Base-by-base conservation (phyloP, 1,140 invertebrate species). In the Reticulitermes speratus region DNA sequence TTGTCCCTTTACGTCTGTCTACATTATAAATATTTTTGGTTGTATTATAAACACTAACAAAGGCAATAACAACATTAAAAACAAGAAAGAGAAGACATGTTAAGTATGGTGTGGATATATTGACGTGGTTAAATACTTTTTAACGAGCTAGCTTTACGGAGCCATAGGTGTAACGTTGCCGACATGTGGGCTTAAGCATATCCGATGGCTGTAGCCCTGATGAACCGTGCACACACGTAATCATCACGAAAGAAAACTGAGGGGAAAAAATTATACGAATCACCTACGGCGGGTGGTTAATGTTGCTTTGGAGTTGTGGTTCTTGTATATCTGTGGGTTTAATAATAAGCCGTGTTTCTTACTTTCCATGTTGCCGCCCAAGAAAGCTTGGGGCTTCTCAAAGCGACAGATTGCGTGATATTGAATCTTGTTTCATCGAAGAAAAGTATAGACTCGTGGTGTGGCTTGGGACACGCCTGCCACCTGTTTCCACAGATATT, bases 391-490 rank as follows among this genome's bases (percentile, higher is more conserved):
- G 8, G 65, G 65, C 65, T 75, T 75, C 65, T 75, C 65, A 75
- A 75, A 75, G 25, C 65, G 65, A 75, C 65, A 75, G 9, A 75
- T 75, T 75, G 65, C 65, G 65, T 75, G 65, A 75, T 75, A 75
- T 30, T 75, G n/a, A 75, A 75, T 75, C 65, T 75, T 16, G 65
- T 30, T 30, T 25, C 3, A 75, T 75, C 5, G 65, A 25, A 75
- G 2, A 75, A 30, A 75, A 75, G 6, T 30, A 75, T 25, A 75
- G 65, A 25, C 65, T 30, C n/a, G 65, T 75, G 65, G n/a, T 30
- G n/a, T 75, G 59, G 59, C 59, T 59, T 75, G 65, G 2, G 65
- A 75, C 65, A 30, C 65, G 65, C 65, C 65, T 30, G 65, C 65
- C 65, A 75, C 7, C 65, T 75, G 65, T 30, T 75, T 75, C n/a